A percentile compares a stretch with the other conserved stretches of the same genome.
Evolutionary conservation across 1,140 invertebrate genomes (phyloP).

Genomic region (Bombus picipes): DNA sequence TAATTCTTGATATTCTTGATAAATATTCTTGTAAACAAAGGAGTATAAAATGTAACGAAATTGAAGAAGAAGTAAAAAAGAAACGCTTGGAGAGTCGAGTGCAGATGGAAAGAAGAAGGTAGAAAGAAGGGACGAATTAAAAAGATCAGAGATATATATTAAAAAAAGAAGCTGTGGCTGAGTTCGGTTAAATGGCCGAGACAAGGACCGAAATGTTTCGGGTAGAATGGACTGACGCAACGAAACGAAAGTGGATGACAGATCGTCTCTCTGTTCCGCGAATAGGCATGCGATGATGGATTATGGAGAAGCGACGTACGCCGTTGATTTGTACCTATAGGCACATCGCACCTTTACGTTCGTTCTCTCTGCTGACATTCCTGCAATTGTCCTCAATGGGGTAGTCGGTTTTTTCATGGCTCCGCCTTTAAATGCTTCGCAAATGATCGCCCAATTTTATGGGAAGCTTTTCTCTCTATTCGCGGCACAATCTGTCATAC

Average conservation of each 20-base stretch:
- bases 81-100: neutral
- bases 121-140: neutral
- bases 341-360: constrained; percentile 62
- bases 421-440: constrained; percentile 57
- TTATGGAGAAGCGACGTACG: constrained; percentile 68
- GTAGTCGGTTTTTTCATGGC: constrained; percentile 37
- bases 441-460: constrained; percentile 74
- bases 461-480: constrained; percentile 55
- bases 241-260: constrained; percentile 79
- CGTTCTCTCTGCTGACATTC: constrained; percentile 62
- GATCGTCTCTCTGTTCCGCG: constrained; percentile 78
- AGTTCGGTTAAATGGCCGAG: constrained; percentile 41
- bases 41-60: neutral
- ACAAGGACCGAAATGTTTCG: constrained; percentile 51
- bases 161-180: neutral
- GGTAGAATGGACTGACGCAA: constrained; percentile 70
- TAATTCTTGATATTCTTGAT: neutral
- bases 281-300: constrained; percentile 80
- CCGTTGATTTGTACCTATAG: constrained; percentile 62
- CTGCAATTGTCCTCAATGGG: constrained; percentile 54
- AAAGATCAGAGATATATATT: neutral
- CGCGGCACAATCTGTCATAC: too few relatives aligned
- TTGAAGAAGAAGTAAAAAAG: too few relatives aligned
- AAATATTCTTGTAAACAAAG: neutral
- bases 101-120: neutral